These are phyloP conservation scores for Rhingia rostrata DNA, from an alignment of 2,888 invertebrate genomes.

Conservation along the genomic window DNA sequence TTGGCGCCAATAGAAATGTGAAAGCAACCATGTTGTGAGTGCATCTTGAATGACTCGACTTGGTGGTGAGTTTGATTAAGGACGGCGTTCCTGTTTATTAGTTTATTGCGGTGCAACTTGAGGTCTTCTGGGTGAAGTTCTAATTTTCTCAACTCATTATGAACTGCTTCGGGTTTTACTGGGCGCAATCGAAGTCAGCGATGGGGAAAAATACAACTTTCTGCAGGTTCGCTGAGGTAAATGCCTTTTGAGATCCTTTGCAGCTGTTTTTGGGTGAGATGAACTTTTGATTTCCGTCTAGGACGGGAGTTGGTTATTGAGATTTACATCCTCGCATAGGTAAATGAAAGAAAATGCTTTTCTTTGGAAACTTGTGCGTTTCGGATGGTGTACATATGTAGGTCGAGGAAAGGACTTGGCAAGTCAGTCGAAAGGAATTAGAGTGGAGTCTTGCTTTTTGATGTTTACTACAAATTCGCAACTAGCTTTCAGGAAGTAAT, in stretches of 20 bases:
- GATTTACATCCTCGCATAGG: too few species aligned
- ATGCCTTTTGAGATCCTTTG: not conserved
- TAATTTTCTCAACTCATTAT: not conserved
- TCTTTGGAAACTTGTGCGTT: too few species aligned
- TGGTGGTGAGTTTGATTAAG: not conserved
- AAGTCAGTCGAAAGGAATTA: too few species aligned
- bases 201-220: not conserved
- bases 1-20: constrained; percentile 21
- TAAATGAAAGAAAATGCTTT: too few species aligned
- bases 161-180: not conserved
- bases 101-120: constrained; percentile 7
- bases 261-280: not conserved
- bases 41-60: not conserved
- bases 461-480: too few species aligned
- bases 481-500: too few species aligned
- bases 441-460: too few species aligned
- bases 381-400: too few species aligned
- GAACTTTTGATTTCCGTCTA: not conserved
- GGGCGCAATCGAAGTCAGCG: constrained; percentile 10
- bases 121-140: not conserved
- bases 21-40: not conserved
- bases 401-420: too few species aligned
- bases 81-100: constrained; percentile 7
- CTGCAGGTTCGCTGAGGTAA: not conserved
- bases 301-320: too few species aligned